phyloP scores from a whole-genome alignment of 2,113 vertebrate species.

The Psittacus erithacus region DNA sequence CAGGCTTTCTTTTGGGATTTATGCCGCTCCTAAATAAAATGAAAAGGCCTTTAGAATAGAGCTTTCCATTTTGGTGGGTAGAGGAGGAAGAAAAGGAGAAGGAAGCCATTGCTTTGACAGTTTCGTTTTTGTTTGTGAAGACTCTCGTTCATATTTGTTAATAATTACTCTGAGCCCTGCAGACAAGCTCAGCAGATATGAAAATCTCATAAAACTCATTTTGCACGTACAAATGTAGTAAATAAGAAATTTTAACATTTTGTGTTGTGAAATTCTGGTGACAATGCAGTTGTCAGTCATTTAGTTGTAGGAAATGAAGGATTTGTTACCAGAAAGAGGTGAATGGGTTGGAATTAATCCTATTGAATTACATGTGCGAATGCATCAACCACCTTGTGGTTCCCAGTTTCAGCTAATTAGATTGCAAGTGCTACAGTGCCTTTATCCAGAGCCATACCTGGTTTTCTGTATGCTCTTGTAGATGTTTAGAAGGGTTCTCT shows the following conservation, averaged over 20 bases:
- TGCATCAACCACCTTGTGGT: background rate
- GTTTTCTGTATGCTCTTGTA: background rate
- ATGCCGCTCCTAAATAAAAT: background rate
- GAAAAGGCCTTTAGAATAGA: background rate
- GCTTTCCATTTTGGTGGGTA: background rate
- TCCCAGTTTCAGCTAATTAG: background rate
- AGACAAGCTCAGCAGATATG: background rate
- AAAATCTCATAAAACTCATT: background rate
- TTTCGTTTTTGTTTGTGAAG: background rate
- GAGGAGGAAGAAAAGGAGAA: background rate
- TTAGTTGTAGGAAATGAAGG: background rate
- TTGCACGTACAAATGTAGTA: background rate
- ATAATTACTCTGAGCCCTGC: background rate
- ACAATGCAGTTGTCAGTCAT: background rate
- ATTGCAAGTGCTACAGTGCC: background rate
- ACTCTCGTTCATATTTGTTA: background rate
- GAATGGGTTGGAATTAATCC: conserved; percentile 7
- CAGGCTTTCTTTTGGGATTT: background rate
- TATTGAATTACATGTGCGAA: background rate
- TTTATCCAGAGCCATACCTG: background rate
- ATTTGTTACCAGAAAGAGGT: background rate
- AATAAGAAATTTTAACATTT: background rate
- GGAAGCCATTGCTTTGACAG: background rate
- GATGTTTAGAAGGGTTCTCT: background rate
- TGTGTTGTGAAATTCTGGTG: background rate